These are phyloP conservation scores for Mungos mungo DNA, from an alignment of 2,113 vertebrate genomes.

Conservation along the genomic window DNA sequence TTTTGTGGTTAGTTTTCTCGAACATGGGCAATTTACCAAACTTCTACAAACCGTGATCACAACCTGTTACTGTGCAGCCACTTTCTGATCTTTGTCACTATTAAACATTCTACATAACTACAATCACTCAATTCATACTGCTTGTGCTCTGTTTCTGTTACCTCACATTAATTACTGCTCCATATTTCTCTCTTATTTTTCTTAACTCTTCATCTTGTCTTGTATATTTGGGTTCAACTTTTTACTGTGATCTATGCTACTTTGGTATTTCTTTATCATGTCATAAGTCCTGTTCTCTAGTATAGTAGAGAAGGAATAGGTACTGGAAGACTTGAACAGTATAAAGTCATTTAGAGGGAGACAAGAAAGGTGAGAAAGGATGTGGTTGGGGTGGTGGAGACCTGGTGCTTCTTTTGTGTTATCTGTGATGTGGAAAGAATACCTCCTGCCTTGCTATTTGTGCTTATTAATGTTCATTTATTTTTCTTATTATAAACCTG, in stretches of 20 bases:
- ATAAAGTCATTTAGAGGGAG: neutral
- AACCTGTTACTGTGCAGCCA: neutral
- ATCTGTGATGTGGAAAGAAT: neutral
- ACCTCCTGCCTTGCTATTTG: neutral
- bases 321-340: neutral
- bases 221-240: neutral
- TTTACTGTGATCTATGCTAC: neutral
- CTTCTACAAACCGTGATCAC: neutral
- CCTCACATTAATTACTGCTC: neutral
- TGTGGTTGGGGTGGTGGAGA: neutral
- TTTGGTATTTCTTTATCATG: conserved; percentile 17
- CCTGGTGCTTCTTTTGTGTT: neutral
- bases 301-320: conserved; percentile 18
- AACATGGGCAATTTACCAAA: neutral
- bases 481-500: neutral
- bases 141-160: conserved; percentile 3
- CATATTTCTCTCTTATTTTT: neutral
- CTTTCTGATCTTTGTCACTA: neutral
- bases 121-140: neutral
- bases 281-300: neutral
- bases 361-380: neutral
- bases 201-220: neutral
- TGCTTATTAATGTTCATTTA: neutral
- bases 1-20: conserved; percentile 48
- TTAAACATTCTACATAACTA: neutral